Conservation (phyloP, 2,888 invertebrate species). For the Teleiodes luculella region DNA sequence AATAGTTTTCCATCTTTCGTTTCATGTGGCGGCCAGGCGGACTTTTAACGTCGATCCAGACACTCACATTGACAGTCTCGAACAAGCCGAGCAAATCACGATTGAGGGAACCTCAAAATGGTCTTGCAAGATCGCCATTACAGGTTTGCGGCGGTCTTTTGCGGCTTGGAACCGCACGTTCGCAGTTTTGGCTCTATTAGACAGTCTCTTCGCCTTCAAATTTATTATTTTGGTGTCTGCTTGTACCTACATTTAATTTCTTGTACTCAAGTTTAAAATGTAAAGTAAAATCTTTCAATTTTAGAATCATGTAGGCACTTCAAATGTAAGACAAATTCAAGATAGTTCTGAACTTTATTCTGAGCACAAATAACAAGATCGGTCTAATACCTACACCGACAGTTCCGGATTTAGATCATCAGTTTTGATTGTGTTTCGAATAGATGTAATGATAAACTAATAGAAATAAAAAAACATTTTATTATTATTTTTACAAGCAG, state of each 20-base stretch:
- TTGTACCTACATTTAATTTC: constrained; percentile 27
- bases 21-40: constrained; percentile 85
- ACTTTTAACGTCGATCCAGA: constrained; percentile 98
- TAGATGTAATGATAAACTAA: constrained; percentile 19
- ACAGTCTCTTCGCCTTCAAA: constrained; percentile 71
- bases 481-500: too few relatives aligned
- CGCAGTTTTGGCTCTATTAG: constrained; percentile 77
- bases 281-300: background rate
- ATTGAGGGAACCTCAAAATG: constrained; percentile 99
- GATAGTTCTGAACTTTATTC: too few relatives aligned
- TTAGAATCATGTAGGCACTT: background rate
- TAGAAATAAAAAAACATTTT: too few relatives aligned
- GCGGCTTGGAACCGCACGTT: constrained; percentile 76
- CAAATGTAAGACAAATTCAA: too few relatives aligned
- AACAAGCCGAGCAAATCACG: constrained; percentile 98
- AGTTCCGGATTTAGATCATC: constrained; percentile 7
- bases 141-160: constrained; percentile 88
- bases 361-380: too few relatives aligned
- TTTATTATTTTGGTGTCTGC: constrained; percentile 66
- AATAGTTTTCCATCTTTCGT: constrained; percentile 69
- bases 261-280: background rate
- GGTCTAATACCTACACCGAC: too few relatives aligned
- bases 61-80: constrained; percentile 98
- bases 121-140: constrained; percentile 99
- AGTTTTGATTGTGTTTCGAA: constrained; percentile 20